Evolutionary conservation across 2,113 vertebrate genomes (phyloP), one percentile per base, ranked within the genome.

Genomic region (Phylloscopus whistleri): DNA sequence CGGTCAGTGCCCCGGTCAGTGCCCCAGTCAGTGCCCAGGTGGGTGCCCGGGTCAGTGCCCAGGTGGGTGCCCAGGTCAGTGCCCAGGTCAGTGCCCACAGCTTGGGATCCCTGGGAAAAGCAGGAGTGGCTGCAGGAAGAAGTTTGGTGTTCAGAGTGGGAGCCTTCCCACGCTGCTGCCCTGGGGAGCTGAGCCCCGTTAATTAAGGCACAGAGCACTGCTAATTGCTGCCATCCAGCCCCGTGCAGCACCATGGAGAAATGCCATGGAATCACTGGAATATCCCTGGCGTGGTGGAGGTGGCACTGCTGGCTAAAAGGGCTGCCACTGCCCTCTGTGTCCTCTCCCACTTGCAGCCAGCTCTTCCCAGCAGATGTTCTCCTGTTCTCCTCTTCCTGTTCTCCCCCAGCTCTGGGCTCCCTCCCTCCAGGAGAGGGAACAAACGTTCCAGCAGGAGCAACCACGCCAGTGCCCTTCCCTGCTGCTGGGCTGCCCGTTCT

Each of bases 221-320:
- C 37, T 58, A 2, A 20, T 59, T 53, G 18, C 7, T 83, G 79
- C 28, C 41, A 30, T 12, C 28, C 17, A 37, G 33, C 77, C 68
- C 49, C 28, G n/a, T 62, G 73, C 56, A 49, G 83, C 1, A 0
- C 4, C 3, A 0, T 5, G 49, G 72, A 2, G 3, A 21, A 6
- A 5, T 33, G 23, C 44, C 14, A 0, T 6, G 23, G 60, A 28
- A 6, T 51, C 33, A 1, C 27, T 82, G 79, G 43, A 26, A 7
- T 15, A 0, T 17, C 53, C 1, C 59, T 78, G 56, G 1, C 51
- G 72, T 74, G 53, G 1, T 68, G 79, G 55, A 12, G 59, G 39
- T 43, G 11, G 15, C 46, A 2, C 52, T 41, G 24, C 14, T 8
- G 13, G 19, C 41, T 2, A 0, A 12, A 35, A 14, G 43, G 23